Percentiles rank a stretch among this genome's conserved stretches.
Conservation (phyloP, 2,888 invertebrate genomes). For the Pecten maximus region DNA sequence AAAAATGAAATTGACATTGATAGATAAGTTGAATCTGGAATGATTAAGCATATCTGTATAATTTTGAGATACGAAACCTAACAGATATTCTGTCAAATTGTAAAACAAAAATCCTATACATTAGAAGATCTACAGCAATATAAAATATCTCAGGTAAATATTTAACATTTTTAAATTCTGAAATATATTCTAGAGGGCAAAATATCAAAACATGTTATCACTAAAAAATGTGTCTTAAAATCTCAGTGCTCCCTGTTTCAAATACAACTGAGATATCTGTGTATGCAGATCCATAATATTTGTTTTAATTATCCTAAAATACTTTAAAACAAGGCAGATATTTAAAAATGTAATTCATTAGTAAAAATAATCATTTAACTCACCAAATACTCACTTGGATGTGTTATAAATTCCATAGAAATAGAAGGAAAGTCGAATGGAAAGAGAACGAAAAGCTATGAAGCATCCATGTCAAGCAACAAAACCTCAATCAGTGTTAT, state of each 20-base stretch:
- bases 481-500: conserved; percentile 23
- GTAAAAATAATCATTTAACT: conserved; percentile 8
- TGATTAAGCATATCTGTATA: background rate
- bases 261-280: background rate
- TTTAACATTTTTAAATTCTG: background rate
- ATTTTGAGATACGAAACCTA: too few relatives aligned
- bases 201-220: background rate
- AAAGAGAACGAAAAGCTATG: background rate
- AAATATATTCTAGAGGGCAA: background rate
- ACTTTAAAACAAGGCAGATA: background rate
- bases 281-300: background rate
- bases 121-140: too few relatives aligned
- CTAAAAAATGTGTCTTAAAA: background rate
- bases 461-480: background rate
- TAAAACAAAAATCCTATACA: too few relatives aligned
- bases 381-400: conserved; percentile 17
- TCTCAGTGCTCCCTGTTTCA: background rate
- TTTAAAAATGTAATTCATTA: background rate
- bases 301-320: background rate
- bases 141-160: background rate
- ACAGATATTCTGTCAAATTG: too few relatives aligned
- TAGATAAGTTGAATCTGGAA: background rate
- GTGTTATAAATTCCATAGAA: background rate
- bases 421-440: background rate
- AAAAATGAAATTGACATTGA: background rate